Conservation (phyloP, 2,797 vertebrate species). For the Intellagama lesueurii region DNA sequence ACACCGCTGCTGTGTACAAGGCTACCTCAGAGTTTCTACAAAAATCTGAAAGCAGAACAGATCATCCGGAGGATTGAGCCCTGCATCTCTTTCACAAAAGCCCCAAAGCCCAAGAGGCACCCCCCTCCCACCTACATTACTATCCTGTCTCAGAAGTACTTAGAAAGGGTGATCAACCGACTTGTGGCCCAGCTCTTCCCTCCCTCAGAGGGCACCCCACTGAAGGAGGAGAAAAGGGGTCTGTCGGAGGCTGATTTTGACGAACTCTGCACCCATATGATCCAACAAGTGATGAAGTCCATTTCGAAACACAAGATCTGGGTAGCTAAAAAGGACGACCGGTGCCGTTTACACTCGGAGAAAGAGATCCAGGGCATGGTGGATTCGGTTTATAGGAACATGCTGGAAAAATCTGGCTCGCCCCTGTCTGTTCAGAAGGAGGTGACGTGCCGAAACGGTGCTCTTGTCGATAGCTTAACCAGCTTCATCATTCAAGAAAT, state of each 20-base stretch:
- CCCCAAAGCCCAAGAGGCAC: not conserved
- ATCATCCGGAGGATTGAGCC: slow-evolving; percentile 12
- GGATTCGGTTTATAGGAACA: slow-evolving; percentile 63
- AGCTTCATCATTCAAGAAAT: slow-evolving; percentile 71
- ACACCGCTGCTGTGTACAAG: slow-evolving; percentile 2
- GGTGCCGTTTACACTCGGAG: slow-evolving; percentile 57
- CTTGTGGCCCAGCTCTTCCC: slow-evolving; percentile 21
- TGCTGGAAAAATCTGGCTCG: slow-evolving; percentile 52
- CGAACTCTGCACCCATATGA: slow-evolving; percentile 25
- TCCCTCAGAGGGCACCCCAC: not conserved
- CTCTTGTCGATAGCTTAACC: slow-evolving; percentile 46
- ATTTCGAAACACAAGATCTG: slow-evolving; percentile 72
- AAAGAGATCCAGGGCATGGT: slow-evolving; percentile 64
- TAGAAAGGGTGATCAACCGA: slow-evolving; percentile 36
- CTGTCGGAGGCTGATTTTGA: not conserved
- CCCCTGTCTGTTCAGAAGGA: slow-evolving; percentile 22
- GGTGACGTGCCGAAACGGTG: not conserved
- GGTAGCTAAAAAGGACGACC: slow-evolving; percentile 63
- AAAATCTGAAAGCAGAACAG: not conserved
- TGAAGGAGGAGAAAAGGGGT: not conserved
- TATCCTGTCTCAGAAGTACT: slow-evolving; percentile 38
- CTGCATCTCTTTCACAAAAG: slow-evolving; percentile 3
- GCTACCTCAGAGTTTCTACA: not conserved
- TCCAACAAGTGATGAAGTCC: slow-evolving; percentile 64
- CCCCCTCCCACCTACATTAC: slow-evolving; percentile 21